A percentile compares a stretch with the other conserved stretches of the same genome.
These are phyloP conservation scores for Epinephelus lanceolatus DNA, from an alignment of 2,113 vertebrate species.

Conservation along the genomic window DNA sequence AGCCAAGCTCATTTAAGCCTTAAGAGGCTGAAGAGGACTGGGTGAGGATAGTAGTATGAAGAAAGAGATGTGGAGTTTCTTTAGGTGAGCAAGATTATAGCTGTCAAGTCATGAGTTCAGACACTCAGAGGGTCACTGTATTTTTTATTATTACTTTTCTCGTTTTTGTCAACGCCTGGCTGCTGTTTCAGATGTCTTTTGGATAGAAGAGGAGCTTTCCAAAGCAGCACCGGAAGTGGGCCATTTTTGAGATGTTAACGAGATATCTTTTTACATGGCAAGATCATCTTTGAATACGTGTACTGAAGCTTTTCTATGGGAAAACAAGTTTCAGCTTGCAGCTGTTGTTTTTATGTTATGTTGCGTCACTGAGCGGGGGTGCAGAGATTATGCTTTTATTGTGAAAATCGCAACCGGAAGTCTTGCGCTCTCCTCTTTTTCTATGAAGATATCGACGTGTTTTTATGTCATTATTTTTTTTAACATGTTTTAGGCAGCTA, in stretches of 20 bases:
- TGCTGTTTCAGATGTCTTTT: constrained; percentile 57
- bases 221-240: not conserved
- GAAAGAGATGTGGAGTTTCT: not conserved
- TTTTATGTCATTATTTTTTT: no score
- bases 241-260: not conserved
- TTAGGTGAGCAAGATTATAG: not conserved
- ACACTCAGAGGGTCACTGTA: constrained; percentile 53
- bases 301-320: not conserved
- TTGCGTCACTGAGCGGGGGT: no score
- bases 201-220: constrained; percentile 2
- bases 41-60: not conserved
- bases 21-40: constrained; percentile 16
- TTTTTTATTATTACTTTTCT: constrained; percentile 66
- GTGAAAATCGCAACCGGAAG: constrained; percentile 29
- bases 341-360: not conserved
- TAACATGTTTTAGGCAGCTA: no score
- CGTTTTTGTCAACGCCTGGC: constrained; percentile 66
- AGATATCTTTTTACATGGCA: not conserved
- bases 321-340: not conserved
- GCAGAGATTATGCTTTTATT: constrained; percentile 51
- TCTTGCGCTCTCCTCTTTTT: fast-evolving
- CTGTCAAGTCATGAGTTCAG: constrained; percentile 44
- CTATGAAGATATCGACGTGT: no score
- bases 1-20: not conserved
- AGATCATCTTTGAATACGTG: not conserved